Percentiles rank a stretch among this genome's conserved stretches.
Evolutionary conservation across 2,797 vertebrate species (phyloP).

Genomic region (Urophycis tenuis): DNA sequence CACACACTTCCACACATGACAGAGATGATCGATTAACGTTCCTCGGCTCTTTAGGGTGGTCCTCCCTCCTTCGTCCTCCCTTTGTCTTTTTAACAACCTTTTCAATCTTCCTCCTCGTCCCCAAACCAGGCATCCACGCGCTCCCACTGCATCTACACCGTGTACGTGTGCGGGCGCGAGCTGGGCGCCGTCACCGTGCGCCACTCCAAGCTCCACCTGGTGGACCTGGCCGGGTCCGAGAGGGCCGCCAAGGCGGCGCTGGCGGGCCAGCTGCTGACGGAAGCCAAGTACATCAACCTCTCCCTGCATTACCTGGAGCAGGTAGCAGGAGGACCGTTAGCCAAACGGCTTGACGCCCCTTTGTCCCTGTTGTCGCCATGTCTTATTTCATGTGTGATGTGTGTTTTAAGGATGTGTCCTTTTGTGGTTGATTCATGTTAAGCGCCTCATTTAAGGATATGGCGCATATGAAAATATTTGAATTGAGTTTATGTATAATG

Average conservation of each 20-base stretch:
- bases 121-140: slow-evolving; percentile 95
- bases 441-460: neutral
- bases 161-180: slow-evolving; percentile 87
- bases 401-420: neutral
- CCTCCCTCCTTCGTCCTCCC: no score
- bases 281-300: slow-evolving; percentile 96
- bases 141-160: slow-evolving; percentile 95
- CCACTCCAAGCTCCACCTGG: slow-evolving; percentile 89
- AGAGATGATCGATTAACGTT: no score
- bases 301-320: slow-evolving; percentile 94
- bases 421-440: neutral
- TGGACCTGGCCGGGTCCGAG: slow-evolving; percentile 95
- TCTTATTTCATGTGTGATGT: neutral
- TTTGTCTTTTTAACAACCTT: neutral
- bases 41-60: no score
- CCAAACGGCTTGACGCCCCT: neutral
- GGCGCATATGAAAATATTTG: neutral
- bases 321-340: slow-evolving; percentile 61
- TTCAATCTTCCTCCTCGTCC: slow-evolving; percentile 11
- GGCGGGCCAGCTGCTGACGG: slow-evolving; percentile 83
- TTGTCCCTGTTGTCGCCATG: neutral
- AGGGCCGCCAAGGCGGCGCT: slow-evolving; percentile 86
- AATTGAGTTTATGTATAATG: no score
- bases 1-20: no score
- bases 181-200: slow-evolving; percentile 80